A percentile compares a stretch with the other conserved stretches of the same genome.
Conservation (phyloP, 2,113 vertebrate genomes). For the Pyrgilauda ruficollis region DNA sequence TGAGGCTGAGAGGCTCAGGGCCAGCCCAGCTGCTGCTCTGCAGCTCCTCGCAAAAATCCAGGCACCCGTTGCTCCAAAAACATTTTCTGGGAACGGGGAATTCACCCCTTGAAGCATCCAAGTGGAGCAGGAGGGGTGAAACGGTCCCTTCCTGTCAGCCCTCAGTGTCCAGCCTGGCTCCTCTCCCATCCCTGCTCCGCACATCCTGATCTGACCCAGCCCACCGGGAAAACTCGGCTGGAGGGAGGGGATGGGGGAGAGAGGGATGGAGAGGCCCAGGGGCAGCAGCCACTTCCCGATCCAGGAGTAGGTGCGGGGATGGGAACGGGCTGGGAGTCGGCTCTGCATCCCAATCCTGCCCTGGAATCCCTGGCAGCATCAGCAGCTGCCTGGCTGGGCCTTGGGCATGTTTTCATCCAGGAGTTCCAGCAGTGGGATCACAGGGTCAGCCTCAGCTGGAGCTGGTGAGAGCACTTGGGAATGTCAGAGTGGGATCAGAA, state of each 20-base stretch:
- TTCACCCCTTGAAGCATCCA: background rate
- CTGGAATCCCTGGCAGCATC: background rate
- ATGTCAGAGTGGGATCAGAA: background rate
- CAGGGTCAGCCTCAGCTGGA: background rate
- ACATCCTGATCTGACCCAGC: accelerated
- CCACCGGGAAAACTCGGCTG: background rate
- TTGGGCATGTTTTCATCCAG: background rate
- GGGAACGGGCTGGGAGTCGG: accelerated
- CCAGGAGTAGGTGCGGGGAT: background rate
- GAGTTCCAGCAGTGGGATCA: accelerated
- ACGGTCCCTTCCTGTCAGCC: accelerated
- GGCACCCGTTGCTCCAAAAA: accelerated
- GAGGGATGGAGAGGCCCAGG: background rate
- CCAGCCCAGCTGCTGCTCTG: background rate
- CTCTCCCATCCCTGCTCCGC: background rate
- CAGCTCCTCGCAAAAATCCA: background rate
- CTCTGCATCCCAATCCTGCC: background rate
- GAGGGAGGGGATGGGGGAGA: background rate
- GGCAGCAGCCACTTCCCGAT: background rate
- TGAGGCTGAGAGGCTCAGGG: background rate
- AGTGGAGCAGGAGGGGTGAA: background rate
- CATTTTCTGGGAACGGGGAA: background rate
- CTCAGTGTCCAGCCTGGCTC: background rate
- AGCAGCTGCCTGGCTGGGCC: background rate
- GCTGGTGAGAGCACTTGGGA: accelerated